Base-by-base conservation (phyloP, 2,797 vertebrate genomes). In the Scarus forsteni region DNA sequence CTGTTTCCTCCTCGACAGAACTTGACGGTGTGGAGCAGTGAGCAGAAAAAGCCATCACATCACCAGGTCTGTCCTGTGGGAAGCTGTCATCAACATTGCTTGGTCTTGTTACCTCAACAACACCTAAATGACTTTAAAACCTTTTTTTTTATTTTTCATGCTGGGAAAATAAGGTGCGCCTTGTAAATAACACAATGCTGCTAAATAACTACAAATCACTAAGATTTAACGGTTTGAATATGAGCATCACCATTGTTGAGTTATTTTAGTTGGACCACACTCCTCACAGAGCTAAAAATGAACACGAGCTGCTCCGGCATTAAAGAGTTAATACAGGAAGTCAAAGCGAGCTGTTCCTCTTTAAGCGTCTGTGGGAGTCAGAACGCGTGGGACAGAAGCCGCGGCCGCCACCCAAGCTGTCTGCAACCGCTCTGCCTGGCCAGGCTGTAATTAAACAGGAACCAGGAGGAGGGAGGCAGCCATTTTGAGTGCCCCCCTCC, bases 391-490 rank as follows among this genome's bases (percentile, higher is more conserved):
- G 80, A 84, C 73, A 68, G 65, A 75, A 84, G 81, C 72, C 48
- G 70, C 61, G 73, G 83, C 85, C 85, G 79, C 91, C 93, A 91
- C 92, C 89, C 90, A 92, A 80, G 88, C 88, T 75, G 90, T 79
- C 84, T 79, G 85, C 77, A 79, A 84, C 78, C 77, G 42, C 83
- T 60, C 39, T 77, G 80, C 78, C 49, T 39, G 64, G 82, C 74
- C 79, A 84, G 82, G 89, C 84, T 92, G 84, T 94, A 93, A 94
- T 93, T 94, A 94, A 92, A 84, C 88, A 85, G 84, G 80, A 88
- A 87, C 84, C 82, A 75, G 82, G 81, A 80, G 80, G 88, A 86
- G 89, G 86, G 83, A 87, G 61, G 89, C 83, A 79, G 83, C 89
- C 87, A 85, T 86, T 88, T 89, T 85, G 81, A 84, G 74, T 12